phyloP scores from a whole-genome alignment of 2,888 invertebrate species.

The Nemotelus nigrinus region DNA sequence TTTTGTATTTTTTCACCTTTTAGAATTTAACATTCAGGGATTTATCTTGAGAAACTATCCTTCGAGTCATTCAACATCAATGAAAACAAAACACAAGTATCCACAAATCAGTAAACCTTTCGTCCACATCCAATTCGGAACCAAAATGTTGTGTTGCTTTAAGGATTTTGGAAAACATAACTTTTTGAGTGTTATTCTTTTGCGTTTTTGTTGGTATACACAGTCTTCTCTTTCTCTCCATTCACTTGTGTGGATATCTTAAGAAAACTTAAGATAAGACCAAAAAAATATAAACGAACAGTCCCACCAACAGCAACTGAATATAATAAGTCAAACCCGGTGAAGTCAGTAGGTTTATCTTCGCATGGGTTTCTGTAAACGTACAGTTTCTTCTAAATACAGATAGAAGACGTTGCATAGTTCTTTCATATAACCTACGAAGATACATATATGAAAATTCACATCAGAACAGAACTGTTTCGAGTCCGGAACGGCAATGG shows the following conservation, averaged over 20 bases:
- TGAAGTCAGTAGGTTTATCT: background rate
- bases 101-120: too few species aligned
- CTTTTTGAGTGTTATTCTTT: slow-evolving; percentile 3
- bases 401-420: background rate
- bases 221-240: too few species aligned
- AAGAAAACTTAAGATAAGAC: too few species aligned
- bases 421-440: background rate
- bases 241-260: too few species aligned
- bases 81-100: too few species aligned
- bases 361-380: background rate
- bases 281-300: too few species aligned
- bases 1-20: too few species aligned
- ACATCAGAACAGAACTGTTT: background rate
- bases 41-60: too few species aligned
- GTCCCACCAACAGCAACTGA: background rate
- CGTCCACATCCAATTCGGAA: too few species aligned
- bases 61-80: too few species aligned
- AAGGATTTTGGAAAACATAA: background rate
- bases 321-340: background rate
- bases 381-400: background rate
- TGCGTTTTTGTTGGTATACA: background rate
- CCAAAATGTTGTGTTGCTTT: background rate
- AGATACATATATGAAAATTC: too few species aligned
- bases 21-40: too few species aligned
- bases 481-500: slow-evolving; percentile 10